Evolutionary conservation across 2,113 vertebrate genomes (phyloP).

Genomic region (Bubo bubo): DNA sequence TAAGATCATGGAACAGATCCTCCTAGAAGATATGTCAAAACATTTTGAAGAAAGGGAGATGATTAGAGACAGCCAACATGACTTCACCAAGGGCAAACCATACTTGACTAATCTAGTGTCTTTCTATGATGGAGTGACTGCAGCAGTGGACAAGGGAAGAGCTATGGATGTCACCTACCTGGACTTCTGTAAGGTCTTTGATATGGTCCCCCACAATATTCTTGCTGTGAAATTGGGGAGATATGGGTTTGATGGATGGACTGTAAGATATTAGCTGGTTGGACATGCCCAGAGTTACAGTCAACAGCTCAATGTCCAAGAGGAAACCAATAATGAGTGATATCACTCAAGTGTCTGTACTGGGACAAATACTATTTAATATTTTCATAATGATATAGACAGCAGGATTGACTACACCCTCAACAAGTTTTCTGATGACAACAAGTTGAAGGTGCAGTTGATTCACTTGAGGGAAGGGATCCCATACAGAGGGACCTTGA

Average conservation of each 20-base stretch:
- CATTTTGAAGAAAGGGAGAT: background rate
- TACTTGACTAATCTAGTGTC: too few relatives aligned
- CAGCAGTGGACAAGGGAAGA: background rate
- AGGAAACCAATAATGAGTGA: background rate
- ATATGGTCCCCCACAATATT: background rate
- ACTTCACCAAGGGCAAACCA: background rate
- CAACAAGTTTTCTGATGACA: background rate
- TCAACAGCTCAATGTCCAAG: too few relatives aligned
- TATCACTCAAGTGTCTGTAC: background rate
- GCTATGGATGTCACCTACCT: too few relatives aligned
- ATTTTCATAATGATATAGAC: background rate
- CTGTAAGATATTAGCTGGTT: background rate
- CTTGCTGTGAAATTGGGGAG: background rate
- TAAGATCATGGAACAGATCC: too few relatives aligned
- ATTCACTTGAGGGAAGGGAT: background rate
- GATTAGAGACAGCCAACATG: background rate
- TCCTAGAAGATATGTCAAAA: too few relatives aligned
- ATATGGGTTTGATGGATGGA: background rate
- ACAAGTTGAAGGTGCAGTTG: background rate
- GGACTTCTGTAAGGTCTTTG: background rate
- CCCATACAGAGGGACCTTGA: too few relatives aligned
- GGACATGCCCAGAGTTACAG: background rate
- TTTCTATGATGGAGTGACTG: background rate
- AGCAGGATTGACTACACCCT: background rate
- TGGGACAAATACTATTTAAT: background rate